These are phyloP conservation scores for Cerceris ruficornis DNA, from an alignment of 2,888 invertebrate genomes.

Conservation along the genomic window DNA sequence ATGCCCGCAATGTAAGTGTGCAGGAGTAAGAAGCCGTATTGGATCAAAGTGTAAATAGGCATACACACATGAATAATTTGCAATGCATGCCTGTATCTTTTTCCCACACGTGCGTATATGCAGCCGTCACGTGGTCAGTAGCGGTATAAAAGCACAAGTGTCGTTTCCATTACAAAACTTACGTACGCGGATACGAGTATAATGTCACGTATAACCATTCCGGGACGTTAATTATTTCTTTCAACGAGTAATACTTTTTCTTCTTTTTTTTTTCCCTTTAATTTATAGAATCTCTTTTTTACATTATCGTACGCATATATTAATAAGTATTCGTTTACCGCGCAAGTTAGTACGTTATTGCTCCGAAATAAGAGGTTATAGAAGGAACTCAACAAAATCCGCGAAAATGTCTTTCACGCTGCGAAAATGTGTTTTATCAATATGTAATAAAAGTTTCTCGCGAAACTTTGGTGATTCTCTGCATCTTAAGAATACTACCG, in stretches of 20 bases:
- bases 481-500: background rate
- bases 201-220: conserved; percentile 14
- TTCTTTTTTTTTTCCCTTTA: conserved; percentile 2
- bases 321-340: background rate
- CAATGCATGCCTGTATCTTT: background rate
- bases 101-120: background rate
- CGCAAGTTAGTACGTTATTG: background rate
- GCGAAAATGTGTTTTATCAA: conserved; percentile 11
- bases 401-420: conserved; percentile 36
- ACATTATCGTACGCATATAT: background rate
- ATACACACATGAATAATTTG: background rate
- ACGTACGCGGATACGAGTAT: background rate
- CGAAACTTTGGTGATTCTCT: background rate
- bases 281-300: background rate
- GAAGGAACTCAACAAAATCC: background rate
- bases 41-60: conserved; percentile 5
- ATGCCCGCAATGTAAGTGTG: background rate
- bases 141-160: conserved; percentile 27
- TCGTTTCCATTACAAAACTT: conserved; percentile 25
- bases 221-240: background rate
- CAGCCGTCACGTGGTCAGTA: background rate
- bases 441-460: conserved; percentile 20
- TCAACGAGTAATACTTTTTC: background rate
- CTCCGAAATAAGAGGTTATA: conserved; percentile 13
- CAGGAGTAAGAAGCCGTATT: background rate